A percentile compares a stretch with the other conserved stretches of the same genome.
phyloP scores from a whole-genome alignment of 1,140 invertebrate genomes.

The Tetramorium simillimum region DNA sequence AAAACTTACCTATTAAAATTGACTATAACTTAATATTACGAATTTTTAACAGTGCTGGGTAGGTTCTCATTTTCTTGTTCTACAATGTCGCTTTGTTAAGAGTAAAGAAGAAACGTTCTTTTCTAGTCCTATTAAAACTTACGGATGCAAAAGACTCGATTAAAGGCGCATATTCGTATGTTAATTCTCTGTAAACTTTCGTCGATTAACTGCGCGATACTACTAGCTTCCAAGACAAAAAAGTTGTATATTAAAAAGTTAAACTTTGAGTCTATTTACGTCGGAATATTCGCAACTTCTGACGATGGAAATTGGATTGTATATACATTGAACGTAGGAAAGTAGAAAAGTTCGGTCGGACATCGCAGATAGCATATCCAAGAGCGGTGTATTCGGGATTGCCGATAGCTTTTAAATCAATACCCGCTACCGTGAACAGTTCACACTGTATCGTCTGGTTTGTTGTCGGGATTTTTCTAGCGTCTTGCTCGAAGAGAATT shows the following conservation, averaged over 20 bases:
- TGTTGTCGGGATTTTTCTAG: neutral
- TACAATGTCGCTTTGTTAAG: too few species aligned
- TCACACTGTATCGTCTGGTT: neutral
- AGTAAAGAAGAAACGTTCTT: too few species aligned
- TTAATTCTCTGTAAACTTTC: slow-evolving; percentile 9
- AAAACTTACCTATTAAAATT: too few species aligned
- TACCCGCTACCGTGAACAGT: slow-evolving; percentile 17
- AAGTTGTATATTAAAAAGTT: neutral
- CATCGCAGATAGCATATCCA: slow-evolving; percentile 7
- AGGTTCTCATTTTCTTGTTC: too few species aligned
- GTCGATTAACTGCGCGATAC: neutral
- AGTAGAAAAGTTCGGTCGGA: slow-evolving; percentile 33
- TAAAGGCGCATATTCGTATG: too few species aligned
- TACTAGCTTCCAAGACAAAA: slow-evolving; percentile 15
- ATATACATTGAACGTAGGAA: neutral
- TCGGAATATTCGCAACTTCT: slow-evolving; percentile 7
- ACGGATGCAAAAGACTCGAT: neutral
- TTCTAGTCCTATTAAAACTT: neutral
- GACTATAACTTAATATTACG: too few species aligned
- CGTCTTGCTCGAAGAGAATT: neutral
- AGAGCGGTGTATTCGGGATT: slow-evolving; percentile 2
- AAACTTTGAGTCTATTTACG: neutral
- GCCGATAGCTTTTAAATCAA: slow-evolving; percentile 53
- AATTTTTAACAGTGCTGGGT: too few species aligned
- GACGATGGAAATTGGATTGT: slow-evolving; percentile 8